Evolutionary conservation across 1,140 invertebrate species (phyloP).

Genomic region (Amyelois transitella): DNA sequence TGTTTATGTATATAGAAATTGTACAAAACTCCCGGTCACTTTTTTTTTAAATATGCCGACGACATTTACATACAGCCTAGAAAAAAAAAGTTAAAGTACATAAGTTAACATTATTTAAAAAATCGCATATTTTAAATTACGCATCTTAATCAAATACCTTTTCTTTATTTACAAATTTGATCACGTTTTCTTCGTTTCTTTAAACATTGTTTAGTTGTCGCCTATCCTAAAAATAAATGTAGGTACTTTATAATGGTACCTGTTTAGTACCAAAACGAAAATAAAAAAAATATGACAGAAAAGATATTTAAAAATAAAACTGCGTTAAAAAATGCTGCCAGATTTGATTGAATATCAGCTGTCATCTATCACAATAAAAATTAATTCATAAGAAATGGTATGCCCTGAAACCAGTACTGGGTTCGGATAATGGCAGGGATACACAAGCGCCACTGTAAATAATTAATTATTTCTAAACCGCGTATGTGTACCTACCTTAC

Average conservation of each 20-base stretch:
- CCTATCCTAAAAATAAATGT: conserved; percentile 39
- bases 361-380: not conserved
- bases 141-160: conserved; percentile 23
- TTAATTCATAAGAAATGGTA: not conserved
- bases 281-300: not conserved
- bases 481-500: no score
- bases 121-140: conserved; percentile 21
- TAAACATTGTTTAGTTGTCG: conserved; percentile 53
- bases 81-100: conserved; percentile 12
- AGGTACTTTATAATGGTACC: not conserved
- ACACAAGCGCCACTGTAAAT: no score
- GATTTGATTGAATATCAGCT: not conserved
- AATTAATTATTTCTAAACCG: no score
- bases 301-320: not conserved
- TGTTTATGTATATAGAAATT: conserved; percentile 27
- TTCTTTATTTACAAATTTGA: conserved; percentile 44
- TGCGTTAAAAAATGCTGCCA: not conserved
- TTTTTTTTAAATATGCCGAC: not conserved
- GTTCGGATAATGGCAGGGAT: no score
- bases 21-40: conserved; percentile 14
- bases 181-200: conserved; percentile 52
- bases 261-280: not conserved
- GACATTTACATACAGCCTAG: not conserved
- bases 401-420: no score
- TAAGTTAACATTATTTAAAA: conserved; percentile 23